phyloP scores from a whole-genome alignment of 2,888 invertebrate genomes.

The Watsonalla binaria region DNA sequence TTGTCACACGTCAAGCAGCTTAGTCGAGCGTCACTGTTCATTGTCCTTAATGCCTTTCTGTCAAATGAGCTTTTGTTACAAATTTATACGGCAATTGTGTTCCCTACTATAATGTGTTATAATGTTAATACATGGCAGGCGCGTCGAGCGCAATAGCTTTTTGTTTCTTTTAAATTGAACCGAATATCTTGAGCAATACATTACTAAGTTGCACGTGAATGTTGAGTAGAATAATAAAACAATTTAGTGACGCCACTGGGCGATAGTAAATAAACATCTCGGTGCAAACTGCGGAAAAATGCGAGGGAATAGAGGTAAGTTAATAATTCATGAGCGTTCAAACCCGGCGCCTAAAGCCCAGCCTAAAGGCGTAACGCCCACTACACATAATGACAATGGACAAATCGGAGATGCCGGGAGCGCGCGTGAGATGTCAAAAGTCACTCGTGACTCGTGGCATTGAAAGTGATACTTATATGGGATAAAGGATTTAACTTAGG shows the following conservation, averaged over 20 bases:
- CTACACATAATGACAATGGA: slow-evolving; percentile 50
- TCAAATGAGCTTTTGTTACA: slow-evolving; percentile 24
- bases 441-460: slow-evolving; percentile 25
- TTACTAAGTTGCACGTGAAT: not conserved
- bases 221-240: slow-evolving; percentile 32
- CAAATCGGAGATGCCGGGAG: slow-evolving; percentile 44
- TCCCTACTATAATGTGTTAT: not conserved
- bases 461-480: slow-evolving; percentile 6
- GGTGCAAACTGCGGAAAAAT: slow-evolving; percentile 37
- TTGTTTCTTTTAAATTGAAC: not conserved
- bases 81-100: slow-evolving; percentile 18
- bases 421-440: slow-evolving; percentile 53
- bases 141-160: not conserved
- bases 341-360: slow-evolving; percentile 33
- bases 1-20: slow-evolving; percentile 16
- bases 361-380: slow-evolving; percentile 34
- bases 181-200: too few relatives aligned
- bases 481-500: slow-evolving; percentile 25
- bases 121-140: not conserved
- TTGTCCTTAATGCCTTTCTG: slow-evolving; percentile 22
- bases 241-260: slow-evolving; percentile 25
- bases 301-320: slow-evolving; percentile 41
- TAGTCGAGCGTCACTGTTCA: slow-evolving; percentile 24
- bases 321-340: slow-evolving; percentile 70
- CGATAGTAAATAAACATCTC: slow-evolving; percentile 33